Base-by-base conservation (phyloP, 2,113 vertebrate genomes). In the Malurus melanocephalus region DNA sequence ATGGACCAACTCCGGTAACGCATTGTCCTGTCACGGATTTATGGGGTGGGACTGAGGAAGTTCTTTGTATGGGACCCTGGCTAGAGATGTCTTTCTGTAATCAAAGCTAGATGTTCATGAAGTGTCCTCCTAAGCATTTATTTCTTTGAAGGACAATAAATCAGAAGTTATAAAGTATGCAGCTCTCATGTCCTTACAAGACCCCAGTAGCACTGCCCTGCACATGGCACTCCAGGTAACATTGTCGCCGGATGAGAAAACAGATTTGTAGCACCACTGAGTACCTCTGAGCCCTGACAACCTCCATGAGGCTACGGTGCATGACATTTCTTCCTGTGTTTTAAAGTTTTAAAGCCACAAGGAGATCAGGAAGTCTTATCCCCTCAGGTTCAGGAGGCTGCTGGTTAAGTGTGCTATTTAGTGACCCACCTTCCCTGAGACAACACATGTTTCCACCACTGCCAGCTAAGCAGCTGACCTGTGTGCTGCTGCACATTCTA, bases 361-460 rank as follows among this genome's bases (percentile, higher is more conserved):
- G 87, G 32, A 53, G 78, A 93, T 94, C 78, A 76, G 62, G 55
- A 79, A 76, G 89, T 32, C 76, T 95, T 90, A 90, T 66, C 64
- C 52, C 27, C 51, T 55, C 2, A 3, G 35, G 51, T 72, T 46
- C 66, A 55, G 53, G 20, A 90, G 42, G 66, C 57, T 68, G 59
- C 49, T 48, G 66, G 82, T 51, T 48, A 80, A 83, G 77, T 0
- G 1, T 21, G 33, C 43, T 78, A 20, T 32, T 62, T 16, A 20
- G 66, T 45, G 65, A 80, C 53, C 80, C 57, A 52, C 52, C 90
- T 83, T 67, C 48, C 61, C 56, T 4, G 17, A n/a, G 46, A 55
- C 24, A 51, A 26, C 78, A 61, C 7, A 40, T 33, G 51, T 68
- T 27, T 17, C 66, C 46, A 10, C 40, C 22, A n/a, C 75, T 67